phyloP scores from a whole-genome alignment of 1,140 invertebrate species.

The Euschistus heros region DNA sequence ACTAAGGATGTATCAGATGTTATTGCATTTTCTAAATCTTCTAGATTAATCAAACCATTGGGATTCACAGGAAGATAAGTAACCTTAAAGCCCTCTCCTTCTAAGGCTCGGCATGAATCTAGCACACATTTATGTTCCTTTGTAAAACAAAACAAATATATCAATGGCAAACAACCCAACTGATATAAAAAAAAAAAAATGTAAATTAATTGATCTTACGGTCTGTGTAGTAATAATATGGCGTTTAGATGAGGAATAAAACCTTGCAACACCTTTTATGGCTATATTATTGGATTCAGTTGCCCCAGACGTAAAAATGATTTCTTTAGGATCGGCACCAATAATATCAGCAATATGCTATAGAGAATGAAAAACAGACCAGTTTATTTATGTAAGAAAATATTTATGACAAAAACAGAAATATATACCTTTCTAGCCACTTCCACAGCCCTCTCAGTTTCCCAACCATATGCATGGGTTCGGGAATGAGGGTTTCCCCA shows the following conservation, averaged over 20 bases:
- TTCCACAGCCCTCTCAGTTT: conserved; percentile 92
- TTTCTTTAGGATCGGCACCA: conserved; percentile 94
- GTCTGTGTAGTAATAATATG: conserved; percentile 98
- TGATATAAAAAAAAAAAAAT: not conserved
- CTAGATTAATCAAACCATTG: conserved; percentile 81
- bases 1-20: conserved; percentile 87
- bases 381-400: not conserved
- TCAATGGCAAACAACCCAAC: not conserved
- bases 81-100: conserved; percentile 90
- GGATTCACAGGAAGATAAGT: conserved; percentile 89
- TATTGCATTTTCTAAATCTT: conserved; percentile 70
- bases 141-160: conserved; percentile 24
- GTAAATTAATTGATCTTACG: conserved; percentile 48
- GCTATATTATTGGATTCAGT: conserved; percentile 99
- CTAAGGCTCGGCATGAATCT: conserved; percentile 90
- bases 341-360: conserved; percentile 87
- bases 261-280: conserved; percentile 91
- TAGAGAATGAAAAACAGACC: conserved; percentile 19
- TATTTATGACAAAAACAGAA: not conserved
- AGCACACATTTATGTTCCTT: conserved; percentile 99
- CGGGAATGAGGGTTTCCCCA: conserved; percentile 98
- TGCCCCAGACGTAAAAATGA: conserved; percentile 97
- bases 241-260: conserved; percentile 90
- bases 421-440: conserved; percentile 62
- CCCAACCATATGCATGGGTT: conserved; percentile 99